A percentile compares a stretch with the other conserved stretches of the same genome.
These are phyloP conservation scores for Erpetoichthys calabaricus DNA, from an alignment of 2,797 vertebrate genomes.

Conservation along the genomic window DNA sequence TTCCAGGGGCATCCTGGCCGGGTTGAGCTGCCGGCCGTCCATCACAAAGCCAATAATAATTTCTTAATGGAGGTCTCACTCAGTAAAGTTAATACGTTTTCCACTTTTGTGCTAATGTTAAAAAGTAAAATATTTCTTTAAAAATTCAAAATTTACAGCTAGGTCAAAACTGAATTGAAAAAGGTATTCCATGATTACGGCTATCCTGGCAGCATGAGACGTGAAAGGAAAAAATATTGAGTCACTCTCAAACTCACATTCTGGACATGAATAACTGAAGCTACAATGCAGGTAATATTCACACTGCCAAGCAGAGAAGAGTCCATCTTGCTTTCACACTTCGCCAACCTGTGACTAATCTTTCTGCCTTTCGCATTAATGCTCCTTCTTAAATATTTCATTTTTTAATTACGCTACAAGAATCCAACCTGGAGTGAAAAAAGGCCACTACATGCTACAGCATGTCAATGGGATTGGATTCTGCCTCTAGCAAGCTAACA, in stretches of 20 bases:
- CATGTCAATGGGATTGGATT: slow-evolving; percentile 31
- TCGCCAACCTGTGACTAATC: slow-evolving; percentile 44
- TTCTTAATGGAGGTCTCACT: no score
- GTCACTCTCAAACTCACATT: not conserved
- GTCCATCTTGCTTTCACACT: slow-evolving; percentile 29
- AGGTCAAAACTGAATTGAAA: no score
- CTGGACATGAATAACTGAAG: not conserved
- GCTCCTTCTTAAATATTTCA: slow-evolving; percentile 72
- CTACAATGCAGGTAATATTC: slow-evolving; percentile 20
- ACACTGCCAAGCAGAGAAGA: slow-evolving; percentile 25
- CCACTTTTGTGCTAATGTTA: no score
- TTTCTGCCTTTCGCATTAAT: slow-evolving; percentile 43
- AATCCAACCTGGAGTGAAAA: slow-evolving; percentile 39
- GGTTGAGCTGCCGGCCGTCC: no score
- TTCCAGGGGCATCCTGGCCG: no score
- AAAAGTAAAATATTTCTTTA: no score
- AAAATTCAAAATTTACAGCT: no score
- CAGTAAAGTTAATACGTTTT: no score
- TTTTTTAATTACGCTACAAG: slow-evolving; percentile 66
- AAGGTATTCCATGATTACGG: no score
- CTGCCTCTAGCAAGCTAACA: slow-evolving; percentile 28
- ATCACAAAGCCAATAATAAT: no score
- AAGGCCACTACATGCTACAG: slow-evolving; percentile 19
- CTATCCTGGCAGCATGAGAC: no score
- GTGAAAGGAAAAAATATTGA: slow-evolving; percentile 6